Percentiles rank a stretch among this genome's conserved stretches.
phyloP scores from a whole-genome alignment of 2,797 vertebrate genomes.

The Peromyscus nudipes region DNA sequence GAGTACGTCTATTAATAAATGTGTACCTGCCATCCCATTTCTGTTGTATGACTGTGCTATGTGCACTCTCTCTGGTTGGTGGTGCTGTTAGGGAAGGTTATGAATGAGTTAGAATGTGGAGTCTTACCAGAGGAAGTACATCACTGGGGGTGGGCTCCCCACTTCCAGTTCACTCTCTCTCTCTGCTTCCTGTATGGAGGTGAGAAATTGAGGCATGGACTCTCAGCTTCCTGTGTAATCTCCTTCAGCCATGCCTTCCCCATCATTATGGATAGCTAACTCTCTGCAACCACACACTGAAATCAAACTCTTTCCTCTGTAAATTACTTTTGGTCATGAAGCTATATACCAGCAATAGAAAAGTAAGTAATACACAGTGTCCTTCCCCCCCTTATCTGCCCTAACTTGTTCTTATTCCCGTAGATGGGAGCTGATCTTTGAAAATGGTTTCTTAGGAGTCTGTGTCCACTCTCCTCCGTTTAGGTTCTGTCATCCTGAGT shows the following conservation, averaged over 20 bases:
- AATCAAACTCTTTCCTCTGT: background rate
- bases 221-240: background rate
- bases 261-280: background rate
- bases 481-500: background rate
- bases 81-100: background rate
- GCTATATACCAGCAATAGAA: background rate
- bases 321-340: background rate
- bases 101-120: background rate
- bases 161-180: background rate
- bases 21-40: background rate
- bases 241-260: background rate
- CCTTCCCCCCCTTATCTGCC: fast-evolving
- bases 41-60: background rate
- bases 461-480: background rate
- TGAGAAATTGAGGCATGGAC: background rate
- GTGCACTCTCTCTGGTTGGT: no score
- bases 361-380: no score
- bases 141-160: background rate
- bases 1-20: background rate
- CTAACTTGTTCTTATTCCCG: background rate
- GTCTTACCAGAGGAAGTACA: background rate
- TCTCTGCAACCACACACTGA: background rate
- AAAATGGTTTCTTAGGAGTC: background rate
- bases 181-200: background rate
- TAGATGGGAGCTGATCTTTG: background rate